Percentiles rank a stretch among this genome's conserved stretches.
These are phyloP conservation scores for Pangasius djambal DNA, from an alignment of 2,797 vertebrate genomes.

Conservation along the genomic window DNA sequence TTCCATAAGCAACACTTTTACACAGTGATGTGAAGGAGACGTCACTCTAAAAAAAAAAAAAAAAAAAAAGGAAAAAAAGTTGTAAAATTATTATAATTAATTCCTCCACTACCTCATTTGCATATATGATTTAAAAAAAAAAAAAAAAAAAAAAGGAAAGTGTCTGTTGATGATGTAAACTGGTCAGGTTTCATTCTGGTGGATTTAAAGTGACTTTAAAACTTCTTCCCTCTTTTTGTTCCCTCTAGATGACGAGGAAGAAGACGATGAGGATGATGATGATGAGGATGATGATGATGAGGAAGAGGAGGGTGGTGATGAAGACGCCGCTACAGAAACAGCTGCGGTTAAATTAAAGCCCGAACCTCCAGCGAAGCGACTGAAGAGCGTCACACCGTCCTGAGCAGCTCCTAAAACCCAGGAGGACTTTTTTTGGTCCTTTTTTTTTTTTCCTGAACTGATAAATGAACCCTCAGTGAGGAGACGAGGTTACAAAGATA, in stretches of 20 bases:
- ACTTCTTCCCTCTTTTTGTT: not conserved
- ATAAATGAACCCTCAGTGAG: not conserved
- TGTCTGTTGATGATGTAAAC: not conserved
- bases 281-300: conserved; percentile 61
- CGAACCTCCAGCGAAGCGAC: conserved; percentile 80
- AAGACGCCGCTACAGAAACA: conserved; percentile 52
- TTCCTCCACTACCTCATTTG: not conserved
- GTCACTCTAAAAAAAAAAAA: too few relatives aligned
- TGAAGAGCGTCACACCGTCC: conserved; percentile 61
- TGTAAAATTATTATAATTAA: not conserved
- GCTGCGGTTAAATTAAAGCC: conserved; percentile 21
- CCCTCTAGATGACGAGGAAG: conserved; percentile 64
- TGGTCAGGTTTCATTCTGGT: not conserved
- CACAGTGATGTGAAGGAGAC: too few relatives aligned
- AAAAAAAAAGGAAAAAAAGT: too few relatives aligned
- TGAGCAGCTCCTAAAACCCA: not conserved
- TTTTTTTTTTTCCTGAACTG: not conserved
- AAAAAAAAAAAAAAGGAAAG: not conserved
- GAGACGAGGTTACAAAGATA: not conserved
- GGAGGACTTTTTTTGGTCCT: not conserved
- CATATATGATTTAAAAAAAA: not conserved
- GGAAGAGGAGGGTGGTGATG: conserved; percentile 67
- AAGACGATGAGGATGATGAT: not conserved
- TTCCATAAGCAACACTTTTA: not conserved
- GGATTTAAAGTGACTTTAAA: not conserved